Conservation (phyloP, 2,797 vertebrate species). For the Cyclopterus lumpus region DNA sequence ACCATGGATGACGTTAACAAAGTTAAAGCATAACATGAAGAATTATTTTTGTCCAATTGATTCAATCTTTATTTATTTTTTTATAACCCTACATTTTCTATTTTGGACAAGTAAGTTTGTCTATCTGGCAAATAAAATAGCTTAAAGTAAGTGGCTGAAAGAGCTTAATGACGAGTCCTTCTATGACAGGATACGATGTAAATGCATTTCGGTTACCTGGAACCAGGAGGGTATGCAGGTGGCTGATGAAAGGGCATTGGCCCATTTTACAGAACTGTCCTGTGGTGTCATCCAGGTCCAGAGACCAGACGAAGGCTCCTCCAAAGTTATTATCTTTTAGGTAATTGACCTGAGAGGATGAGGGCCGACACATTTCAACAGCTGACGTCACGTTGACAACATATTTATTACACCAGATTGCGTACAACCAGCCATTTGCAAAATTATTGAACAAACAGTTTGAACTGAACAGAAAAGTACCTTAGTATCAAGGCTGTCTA, state of each 20-base stretch:
- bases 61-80: too few relatives aligned
- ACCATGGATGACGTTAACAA: too few relatives aligned
- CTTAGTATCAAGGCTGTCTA: slow-evolving; percentile 79
- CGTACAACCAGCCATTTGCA: background rate
- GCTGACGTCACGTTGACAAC: background rate
- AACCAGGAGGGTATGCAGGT: slow-evolving; percentile 12
- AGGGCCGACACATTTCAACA: background rate
- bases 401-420: background rate
- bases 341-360: slow-evolving; percentile 55
- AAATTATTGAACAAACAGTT: background rate
- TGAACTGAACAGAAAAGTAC: slow-evolving; percentile 50
- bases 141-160: background rate
- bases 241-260: slow-evolving; percentile 53
- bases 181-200: background rate
- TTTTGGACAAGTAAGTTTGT: background rate
- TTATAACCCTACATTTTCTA: background rate
- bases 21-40: too few relatives aligned
- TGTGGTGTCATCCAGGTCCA: slow-evolving; percentile 78
- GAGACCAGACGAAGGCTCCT: slow-evolving; percentile 79
- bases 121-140: background rate
- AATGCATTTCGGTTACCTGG: background rate
- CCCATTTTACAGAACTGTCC: slow-evolving; percentile 76
- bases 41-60: too few relatives aligned
- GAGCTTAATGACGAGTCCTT: background rate
- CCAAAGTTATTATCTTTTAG: slow-evolving; percentile 64